Evolutionary conservation across 2,797 vertebrate species (phyloP).

Genomic region (Benthosema pterotum): DNA sequence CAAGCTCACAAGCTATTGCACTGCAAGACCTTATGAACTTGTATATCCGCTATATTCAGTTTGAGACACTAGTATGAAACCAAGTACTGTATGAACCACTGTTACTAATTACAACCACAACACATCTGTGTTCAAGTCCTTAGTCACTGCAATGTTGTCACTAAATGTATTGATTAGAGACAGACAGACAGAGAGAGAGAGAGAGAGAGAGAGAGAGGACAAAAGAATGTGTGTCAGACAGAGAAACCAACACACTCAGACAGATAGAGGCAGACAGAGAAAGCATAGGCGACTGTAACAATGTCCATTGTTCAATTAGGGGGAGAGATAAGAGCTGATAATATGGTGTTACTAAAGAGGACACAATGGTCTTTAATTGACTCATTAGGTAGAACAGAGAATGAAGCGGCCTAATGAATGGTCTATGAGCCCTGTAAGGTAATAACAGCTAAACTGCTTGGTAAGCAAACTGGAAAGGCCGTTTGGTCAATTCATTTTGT

Average conservation of each 20-base stretch:
- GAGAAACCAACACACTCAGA: slow-evolving; percentile 13
- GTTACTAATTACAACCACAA: neutral
- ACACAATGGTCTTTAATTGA: slow-evolving; percentile 79
- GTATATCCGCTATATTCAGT: too few species aligned
- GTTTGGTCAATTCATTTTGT: slow-evolving; percentile 27
- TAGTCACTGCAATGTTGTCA: too few species aligned
- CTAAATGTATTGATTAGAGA: too few species aligned
- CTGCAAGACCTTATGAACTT: too few species aligned
- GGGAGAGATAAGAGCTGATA: slow-evolving; percentile 75
- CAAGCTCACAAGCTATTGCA: too few species aligned
- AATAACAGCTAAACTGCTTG: slow-evolving; percentile 60
- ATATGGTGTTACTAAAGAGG: slow-evolving; percentile 73
- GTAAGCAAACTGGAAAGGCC: slow-evolving; percentile 70
- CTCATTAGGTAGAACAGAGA: slow-evolving; percentile 74
- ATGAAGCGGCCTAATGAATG: slow-evolving; percentile 75
- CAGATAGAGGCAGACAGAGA: slow-evolving; percentile 15
- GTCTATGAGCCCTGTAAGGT: slow-evolving; percentile 39
- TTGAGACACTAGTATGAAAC: too few species aligned
- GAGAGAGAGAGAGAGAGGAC: slow-evolving; percentile 15
- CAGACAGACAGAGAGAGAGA: neutral
- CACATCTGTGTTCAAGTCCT: slow-evolving; percentile 15
- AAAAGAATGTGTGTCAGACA: slow-evolving; percentile 8
- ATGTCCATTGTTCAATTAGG: slow-evolving; percentile 71
- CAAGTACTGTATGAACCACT: too few species aligned
- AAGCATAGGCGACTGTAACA: slow-evolving; percentile 49